phyloP scores from a whole-genome alignment of 1,140 invertebrate species.

The Drosophila eugracilis region DNA sequence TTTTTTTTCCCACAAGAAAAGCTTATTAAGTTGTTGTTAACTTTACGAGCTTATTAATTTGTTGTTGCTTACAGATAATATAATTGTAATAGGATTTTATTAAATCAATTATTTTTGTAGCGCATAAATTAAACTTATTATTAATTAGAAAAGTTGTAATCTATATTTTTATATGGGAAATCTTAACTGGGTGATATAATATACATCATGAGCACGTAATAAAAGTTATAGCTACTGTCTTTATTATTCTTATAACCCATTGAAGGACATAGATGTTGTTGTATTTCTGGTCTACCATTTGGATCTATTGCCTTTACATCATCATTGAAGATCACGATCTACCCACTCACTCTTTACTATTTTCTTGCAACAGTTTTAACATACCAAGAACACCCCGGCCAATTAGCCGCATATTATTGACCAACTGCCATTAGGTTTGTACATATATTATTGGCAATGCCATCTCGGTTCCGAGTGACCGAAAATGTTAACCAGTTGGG shows the following conservation, averaged over 20 bases:
- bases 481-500: conserved; percentile 29
- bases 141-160: not conserved
- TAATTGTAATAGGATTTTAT: not conserved
- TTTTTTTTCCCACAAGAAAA: not conserved
- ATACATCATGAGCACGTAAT: too few relatives aligned
- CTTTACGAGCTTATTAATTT: conserved; percentile 1
- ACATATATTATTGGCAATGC: conserved; percentile 32
- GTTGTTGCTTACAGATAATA: not conserved
- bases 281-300: too few relatives aligned
- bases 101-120: not conserved
- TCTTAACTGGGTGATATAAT: too few relatives aligned
- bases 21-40: conserved; percentile 2
- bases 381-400: conserved; percentile 23
- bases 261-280: too few relatives aligned
- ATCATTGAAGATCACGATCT: not conserved
- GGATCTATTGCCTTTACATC: not conserved
- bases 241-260: too few relatives aligned
- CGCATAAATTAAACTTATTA: too few relatives aligned
- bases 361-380: conserved; percentile 3
- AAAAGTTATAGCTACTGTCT: too few relatives aligned
- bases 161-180: not conserved
- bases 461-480: conserved; percentile 28
- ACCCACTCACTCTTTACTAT: not conserved
- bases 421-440: conserved; percentile 33
- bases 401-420: conserved; percentile 17